Base-by-base conservation (phyloP, 2,797 vertebrate genomes). In the Coccyzus lansbergi region DNA sequence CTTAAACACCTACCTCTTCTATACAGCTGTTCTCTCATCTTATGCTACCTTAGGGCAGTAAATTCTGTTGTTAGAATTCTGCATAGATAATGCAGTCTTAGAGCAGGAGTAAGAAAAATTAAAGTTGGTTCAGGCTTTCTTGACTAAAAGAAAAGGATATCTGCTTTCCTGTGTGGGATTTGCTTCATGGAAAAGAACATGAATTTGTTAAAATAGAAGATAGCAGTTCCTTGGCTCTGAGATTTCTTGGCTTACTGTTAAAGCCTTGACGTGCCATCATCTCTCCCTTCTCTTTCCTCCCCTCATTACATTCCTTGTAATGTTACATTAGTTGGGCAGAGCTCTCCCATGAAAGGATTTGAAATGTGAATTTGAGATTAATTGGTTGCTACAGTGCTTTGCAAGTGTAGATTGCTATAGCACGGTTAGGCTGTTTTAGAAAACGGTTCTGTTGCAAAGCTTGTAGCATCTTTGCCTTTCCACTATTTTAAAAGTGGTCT, bases 301-400 rank as follows among this genome's bases (percentile, higher is more conserved):
- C 11, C 33, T 87, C 19, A 10, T 86, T 80, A 19, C 10, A 7
- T 77, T 92, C 36, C 62, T 83, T 86, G 42, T 71, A 63, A 51
- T 63, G 31, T 85, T 92, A 49, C 10, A 5, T 76, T 89, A 55
- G 24, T 46, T 14, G 36, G n/a, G 58, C 64, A 40, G 56, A 77
- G 12, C n/a, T 88, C n/a, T 93, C 29, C n/a, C 46, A 25, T 77
- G 31, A 85, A 92, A 90, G 36, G 56, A 59, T 59, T 75, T 42
- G 46, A 88, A 90, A 87, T 69, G 55, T 58, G 60, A 77, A 53
- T 91, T 85, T 82, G 88, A 81, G 69, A 74, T 77, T 62, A 62
- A 64, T 58, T 49, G 56, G 8, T 83, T 91, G 20, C 49, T 80
- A 38, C n/a, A 52, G 36, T 40, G 33, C 36, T 74, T 83, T 60